Base-by-base conservation (phyloP, 2,113 vertebrate species). In the Catagonus wagneri region DNA sequence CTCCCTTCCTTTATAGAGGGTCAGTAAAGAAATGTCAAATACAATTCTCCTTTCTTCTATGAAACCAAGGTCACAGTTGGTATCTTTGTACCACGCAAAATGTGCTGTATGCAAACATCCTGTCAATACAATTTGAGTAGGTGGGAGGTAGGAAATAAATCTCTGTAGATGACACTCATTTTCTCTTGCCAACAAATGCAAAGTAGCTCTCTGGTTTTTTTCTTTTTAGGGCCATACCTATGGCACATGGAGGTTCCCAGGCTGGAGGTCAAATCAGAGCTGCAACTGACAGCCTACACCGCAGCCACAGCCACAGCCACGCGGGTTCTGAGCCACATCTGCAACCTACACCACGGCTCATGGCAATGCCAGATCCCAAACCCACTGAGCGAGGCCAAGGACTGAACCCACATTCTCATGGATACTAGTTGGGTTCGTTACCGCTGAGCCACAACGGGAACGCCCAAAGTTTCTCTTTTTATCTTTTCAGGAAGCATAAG, bases 21-120 rank as follows among this genome's bases (percentile, higher is more conserved):
- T 75, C 54, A 92, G 74, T 44, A 94, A 83, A 92, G 44, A 83
- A 92, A 93, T 32, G 36, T 7, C 44, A 83, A 91, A 36, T 29
- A 79, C 10, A 65, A 66, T 78, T 89, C 25, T 94, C 68, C 29
- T 91, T 85, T 85, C 58, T 87, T 94, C 58, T 94, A 39, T 52
- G 44, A 95, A 92, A 74, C 4, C 12, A 72, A 79, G 50, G 29
- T 90, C 84, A 81, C 17, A 75, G 1, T 68, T 89, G n/a, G 44
- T 88, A 16, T 90, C 36, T 68, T 90, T 89, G 22, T 79, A 85
- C 50, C 22, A 68, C 7, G 16, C 7, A 87, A 17, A 58, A 90
- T 52, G 61, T 96, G 50, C 44, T 79, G 94, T 61, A 81, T 72
- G 80, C 54, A 85, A 91, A 78, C 22, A 86, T 76, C 25, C 34